Base-by-base conservation (phyloP, 2,888 invertebrate genomes). In the Archips xylosteana region DNA sequence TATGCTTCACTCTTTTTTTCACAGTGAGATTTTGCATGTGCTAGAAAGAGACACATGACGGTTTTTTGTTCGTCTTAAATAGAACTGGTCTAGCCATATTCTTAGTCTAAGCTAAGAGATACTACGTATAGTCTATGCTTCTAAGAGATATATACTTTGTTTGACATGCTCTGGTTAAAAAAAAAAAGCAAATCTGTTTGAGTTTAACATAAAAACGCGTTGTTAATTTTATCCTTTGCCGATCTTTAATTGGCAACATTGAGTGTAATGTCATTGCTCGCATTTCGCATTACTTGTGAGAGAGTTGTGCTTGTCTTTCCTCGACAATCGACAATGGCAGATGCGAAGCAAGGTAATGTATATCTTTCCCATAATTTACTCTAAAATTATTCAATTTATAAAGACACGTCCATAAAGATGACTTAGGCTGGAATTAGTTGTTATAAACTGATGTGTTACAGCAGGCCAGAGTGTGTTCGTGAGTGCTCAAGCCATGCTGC, bases 241-340 rank as follows among this genome's bases (percentile, higher is more conserved):
- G 13, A 63, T 63, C 9, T 32, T 13, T 15, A 2, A 15, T 9
- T 69, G 75, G 75, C 72, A 75, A 72, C 72, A 75, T 65, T 65
- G 6, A 8, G 42, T 23, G 10, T 54, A 65, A 60, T 74, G 74
- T 74, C 74, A 74, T 23, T n/a, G 15, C 15, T 54, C 54, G 45
- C 70, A 47, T 64, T 36, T 70, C 45, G 63, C 47, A 13, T 9
- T 8, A 9, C n/a, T n/a, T n/a, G n/a, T n/a, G n/a, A n/a, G n/a
- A n/a, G n/a, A n/a, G n/a, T n/a, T n/a, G 51, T 45, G 62, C 36
- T 49, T 63, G 60, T 68, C 65, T 71, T 62, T 66, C 68, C 79
- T 85, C 87, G 82, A 91, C 85, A 89, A 94, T 94, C 87, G 83
- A 91, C 86, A 89, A 94, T 94, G 94, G 94, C 93, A 94, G 94